Conservation (phyloP, 2,113 vertebrate genomes). For the Silurus meridionalis region DNA sequence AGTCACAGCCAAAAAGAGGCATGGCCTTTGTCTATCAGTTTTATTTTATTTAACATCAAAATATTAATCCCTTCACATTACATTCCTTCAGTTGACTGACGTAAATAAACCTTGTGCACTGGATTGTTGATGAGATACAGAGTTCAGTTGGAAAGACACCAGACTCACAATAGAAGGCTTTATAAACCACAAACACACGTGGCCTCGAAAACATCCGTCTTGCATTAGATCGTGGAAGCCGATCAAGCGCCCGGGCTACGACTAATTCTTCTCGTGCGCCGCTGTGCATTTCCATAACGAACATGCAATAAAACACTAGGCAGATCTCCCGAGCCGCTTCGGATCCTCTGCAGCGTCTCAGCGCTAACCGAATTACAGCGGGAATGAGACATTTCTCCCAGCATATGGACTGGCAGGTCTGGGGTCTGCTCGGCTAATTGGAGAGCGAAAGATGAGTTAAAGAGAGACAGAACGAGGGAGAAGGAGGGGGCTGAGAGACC, state of each 20-base stretch:
- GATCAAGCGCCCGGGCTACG: conserved; percentile 15
- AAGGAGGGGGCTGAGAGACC: neutral
- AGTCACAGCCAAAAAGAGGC: neutral
- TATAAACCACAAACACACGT: conserved; percentile 39
- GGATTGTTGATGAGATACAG: neutral
- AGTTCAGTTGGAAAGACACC: neutral
- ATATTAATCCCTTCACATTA: neutral
- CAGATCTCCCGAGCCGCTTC: neutral
- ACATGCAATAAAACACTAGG: conserved; percentile 17
- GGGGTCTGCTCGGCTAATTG: conserved; percentile 28
- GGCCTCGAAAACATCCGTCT: conserved; percentile 47
- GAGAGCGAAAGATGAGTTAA: conserved; percentile 13
- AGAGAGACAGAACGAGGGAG: conserved; percentile 3
- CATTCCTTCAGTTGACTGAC: neutral
- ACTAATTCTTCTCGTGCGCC: conserved; percentile 6
- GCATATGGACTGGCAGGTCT: conserved; percentile 29
- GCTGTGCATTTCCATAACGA: conserved; percentile 15
- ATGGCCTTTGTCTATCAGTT: neutral
- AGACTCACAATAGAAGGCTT: neutral
- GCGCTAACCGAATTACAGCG: conserved; percentile 26
- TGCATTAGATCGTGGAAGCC: conserved; percentile 55
- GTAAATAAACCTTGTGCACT: neutral
- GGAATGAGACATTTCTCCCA: conserved; percentile 31
- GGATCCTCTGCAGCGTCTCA: neutral
- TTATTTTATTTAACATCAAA: neutral